Percentiles rank a stretch among this genome's conserved stretches.
phyloP scores from a whole-genome alignment of 2,888 invertebrate species.

The Microdon myrmicae region DNA sequence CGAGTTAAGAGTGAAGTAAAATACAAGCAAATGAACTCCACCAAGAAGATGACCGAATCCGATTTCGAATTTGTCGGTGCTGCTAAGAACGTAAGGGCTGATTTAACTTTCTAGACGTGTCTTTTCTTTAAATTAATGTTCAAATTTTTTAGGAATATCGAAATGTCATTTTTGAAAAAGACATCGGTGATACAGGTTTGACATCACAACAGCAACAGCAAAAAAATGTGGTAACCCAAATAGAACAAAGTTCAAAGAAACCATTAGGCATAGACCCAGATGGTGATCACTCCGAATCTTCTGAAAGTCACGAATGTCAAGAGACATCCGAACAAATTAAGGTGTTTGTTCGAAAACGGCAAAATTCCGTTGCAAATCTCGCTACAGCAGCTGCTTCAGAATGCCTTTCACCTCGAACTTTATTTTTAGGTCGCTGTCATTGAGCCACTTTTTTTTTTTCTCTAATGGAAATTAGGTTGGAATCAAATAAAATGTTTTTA shows the following conservation, averaged over 20 bases:
- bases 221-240: constrained; percentile 18
- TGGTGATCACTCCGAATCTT: not conserved
- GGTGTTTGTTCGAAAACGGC: constrained; percentile 27
- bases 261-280: not conserved
- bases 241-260: constrained; percentile 13
- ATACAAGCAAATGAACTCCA: constrained; percentile 58
- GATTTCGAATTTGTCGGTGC: constrained; percentile 61
- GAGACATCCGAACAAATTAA: constrained; percentile 17
- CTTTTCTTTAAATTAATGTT: no score
- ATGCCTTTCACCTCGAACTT: constrained; percentile 27
- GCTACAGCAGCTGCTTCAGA: not conserved
- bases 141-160: constrained; percentile 7
- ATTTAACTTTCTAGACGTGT: no score
- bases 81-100: constrained; percentile 25
- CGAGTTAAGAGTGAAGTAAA: constrained; percentile 65
- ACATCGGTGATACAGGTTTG: constrained; percentile 25
- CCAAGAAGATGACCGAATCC: constrained; percentile 62
- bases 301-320: constrained; percentile 5
- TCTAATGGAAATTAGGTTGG: no score
- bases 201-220: constrained; percentile 5
- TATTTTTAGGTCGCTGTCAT: constrained; percentile 28
- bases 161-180: constrained; percentile 21
- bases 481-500: no score
- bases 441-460: no score
- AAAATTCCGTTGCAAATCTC: not conserved